Conservation (phyloP, 1,140 invertebrate genomes). For the Drosophila truncata region DNA sequence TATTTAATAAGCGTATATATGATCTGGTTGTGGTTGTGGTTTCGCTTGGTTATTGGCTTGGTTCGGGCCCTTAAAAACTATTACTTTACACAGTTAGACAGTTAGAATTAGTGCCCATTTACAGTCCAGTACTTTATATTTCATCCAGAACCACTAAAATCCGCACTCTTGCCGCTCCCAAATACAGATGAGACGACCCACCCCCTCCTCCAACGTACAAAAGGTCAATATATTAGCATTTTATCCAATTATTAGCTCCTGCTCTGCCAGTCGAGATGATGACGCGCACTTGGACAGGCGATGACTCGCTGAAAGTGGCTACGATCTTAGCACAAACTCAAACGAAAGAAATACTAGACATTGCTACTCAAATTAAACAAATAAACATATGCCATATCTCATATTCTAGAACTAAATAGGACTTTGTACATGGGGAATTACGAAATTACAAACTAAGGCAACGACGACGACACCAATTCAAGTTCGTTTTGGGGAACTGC, state of each 20-base stretch:
- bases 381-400: slow-evolving; percentile 46
- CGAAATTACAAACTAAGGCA: slow-evolving; percentile 18
- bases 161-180: slow-evolving; percentile 1
- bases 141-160: slow-evolving; percentile 35
- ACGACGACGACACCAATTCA: slow-evolving; percentile 23
- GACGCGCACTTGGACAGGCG: slow-evolving; percentile 11
- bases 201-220: slow-evolving; percentile 12
- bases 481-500: slow-evolving; percentile 37
- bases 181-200: slow-evolving; percentile 11
- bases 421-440: slow-evolving; percentile 55
- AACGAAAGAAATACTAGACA: slow-evolving; percentile 22
- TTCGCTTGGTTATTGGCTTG: slow-evolving; percentile 27
- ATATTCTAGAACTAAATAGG: slow-evolving; percentile 45
- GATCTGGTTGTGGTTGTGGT: slow-evolving; percentile 38
- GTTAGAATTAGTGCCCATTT: slow-evolving; percentile 44
- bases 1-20: slow-evolving; percentile 49
- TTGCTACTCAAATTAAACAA: slow-evolving; percentile 39
- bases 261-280: slow-evolving; percentile 20
- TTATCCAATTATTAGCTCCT: slow-evolving; percentile 33
- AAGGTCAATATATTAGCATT: slow-evolving; percentile 47
- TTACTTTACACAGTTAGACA: slow-evolving; percentile 32
- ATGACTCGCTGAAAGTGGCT: slow-evolving; percentile 31
- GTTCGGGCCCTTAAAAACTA: slow-evolving; percentile 30
- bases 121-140: slow-evolving; percentile 11
- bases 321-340: slow-evolving; percentile 33